phyloP scores from a whole-genome alignment of 2,113 vertebrate species.

The Perca flavescens region DNA sequence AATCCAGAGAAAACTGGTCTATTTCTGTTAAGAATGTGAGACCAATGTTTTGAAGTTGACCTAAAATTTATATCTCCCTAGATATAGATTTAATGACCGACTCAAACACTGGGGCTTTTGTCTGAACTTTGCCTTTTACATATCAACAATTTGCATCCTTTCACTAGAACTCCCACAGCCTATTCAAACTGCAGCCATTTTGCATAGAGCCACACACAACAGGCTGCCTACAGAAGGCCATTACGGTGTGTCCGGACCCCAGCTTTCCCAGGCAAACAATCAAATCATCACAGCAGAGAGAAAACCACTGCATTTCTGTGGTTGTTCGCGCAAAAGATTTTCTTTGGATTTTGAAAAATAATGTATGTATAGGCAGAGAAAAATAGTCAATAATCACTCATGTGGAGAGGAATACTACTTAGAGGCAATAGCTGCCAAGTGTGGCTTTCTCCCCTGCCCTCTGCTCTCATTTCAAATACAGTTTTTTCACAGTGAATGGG shows the following conservation, averaged over 20 bases:
- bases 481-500: conserved; percentile 34
- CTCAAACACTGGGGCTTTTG: conserved; percentile 71
- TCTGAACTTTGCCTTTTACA: conserved; percentile 63
- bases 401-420: neutral
- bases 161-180: conserved; percentile 65
- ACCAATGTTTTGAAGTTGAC: neutral
- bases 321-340: conserved; percentile 4
- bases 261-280: conserved; percentile 54
- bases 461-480: conserved; percentile 24
- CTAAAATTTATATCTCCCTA: neutral
- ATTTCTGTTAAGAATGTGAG: neutral
- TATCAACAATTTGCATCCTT: conserved; percentile 76
- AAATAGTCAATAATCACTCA: neutral
- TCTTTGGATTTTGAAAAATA: neutral
- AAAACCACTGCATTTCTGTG: conserved; percentile 30
- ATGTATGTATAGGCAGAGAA: neutral
- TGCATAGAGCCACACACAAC: conserved; percentile 61
- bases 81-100: conserved; percentile 38
- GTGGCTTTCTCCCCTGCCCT: neutral
- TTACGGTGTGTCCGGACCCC: conserved; percentile 41
- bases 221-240: conserved; percentile 70
- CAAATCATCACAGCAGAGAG: conserved; percentile 42
- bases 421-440: neutral
- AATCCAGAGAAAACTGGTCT: conserved; percentile 20
- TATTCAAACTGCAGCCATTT: conserved; percentile 73